phyloP scores from a whole-genome alignment of 1,140 invertebrate species.

The Camponotus vicinus region DNA sequence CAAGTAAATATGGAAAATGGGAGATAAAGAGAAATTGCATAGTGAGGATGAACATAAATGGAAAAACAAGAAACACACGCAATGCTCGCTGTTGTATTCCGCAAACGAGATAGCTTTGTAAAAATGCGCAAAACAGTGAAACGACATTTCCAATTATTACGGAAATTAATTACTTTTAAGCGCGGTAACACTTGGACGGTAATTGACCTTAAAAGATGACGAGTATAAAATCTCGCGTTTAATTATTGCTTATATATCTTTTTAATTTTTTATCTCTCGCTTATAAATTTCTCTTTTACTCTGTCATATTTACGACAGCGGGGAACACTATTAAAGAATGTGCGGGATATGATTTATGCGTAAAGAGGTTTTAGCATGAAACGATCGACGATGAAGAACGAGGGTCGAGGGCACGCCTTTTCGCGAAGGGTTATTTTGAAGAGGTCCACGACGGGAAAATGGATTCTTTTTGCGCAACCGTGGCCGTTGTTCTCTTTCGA shows the following conservation, averaged over 20 bases:
- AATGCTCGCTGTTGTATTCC: background rate
- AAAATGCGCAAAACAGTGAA: constrained; percentile 26
- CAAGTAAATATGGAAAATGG: constrained; percentile 20
- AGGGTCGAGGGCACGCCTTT: constrained; percentile 36
- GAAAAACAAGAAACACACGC: constrained; percentile 14
- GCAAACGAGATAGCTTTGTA: constrained; percentile 19
- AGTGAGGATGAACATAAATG: background rate
- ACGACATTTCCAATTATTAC: constrained; percentile 26
- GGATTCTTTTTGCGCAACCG: constrained; percentile 37
- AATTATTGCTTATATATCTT: constrained; percentile 14
- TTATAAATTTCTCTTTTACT: constrained; percentile 9
- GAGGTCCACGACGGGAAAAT: constrained; percentile 18
- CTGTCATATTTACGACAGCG: constrained; percentile 27
- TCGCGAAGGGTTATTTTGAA: constrained; percentile 11
- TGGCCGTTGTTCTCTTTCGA: constrained; percentile 26
- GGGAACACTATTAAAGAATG: background rate
- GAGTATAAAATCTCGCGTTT: background rate
- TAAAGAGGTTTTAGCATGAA: background rate
- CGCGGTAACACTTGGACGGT: background rate
- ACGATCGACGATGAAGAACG: constrained; percentile 39
- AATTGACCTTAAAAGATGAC: background rate
- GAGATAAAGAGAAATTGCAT: background rate
- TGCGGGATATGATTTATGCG: constrained; percentile 42
- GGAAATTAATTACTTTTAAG: constrained; percentile 36
- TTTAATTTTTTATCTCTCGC: background rate